Evolutionary conservation across 2,113 vertebrate genomes (phyloP), one percentile per base, ranked within the genome.

Genomic region (Cheirogaleus medius): DNA sequence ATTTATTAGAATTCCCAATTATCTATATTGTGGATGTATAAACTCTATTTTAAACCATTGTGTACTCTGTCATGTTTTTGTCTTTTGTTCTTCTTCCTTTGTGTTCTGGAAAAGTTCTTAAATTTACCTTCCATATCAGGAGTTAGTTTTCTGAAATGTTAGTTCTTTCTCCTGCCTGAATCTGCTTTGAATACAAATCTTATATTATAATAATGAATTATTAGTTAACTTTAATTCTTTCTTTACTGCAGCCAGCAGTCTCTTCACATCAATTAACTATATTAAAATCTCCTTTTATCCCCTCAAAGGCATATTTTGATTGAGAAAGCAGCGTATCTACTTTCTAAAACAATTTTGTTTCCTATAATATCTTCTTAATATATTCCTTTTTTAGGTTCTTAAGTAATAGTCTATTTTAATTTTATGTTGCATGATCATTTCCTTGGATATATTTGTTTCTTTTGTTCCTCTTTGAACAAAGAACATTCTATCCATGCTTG

Each of bases 291-390:
- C 37, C n/a, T 95, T 92, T 82, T 42, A 78, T 89, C 71, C 7
- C 18, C 11, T 7, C 8, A 18, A 77, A 93, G 25, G 15, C 5
- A 73, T 73, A 78, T 71, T 96, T 86, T 90, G n/a, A 89, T 52
- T 89, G 78, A 92, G 32, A 92, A 87, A 66, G 27, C 23, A 89
- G 6, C 49, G 29, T 60, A 86, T 2, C 3, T 69, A 71, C 15
- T 96, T 86, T 76, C 47, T 64, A 82, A 82, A 87, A 83, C 25
- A 83, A 97, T 17, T 82, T 64, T 82, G 32, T 77, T 93, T 87
- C 34, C 56, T 47, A 73, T 94, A 69, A 73, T 92, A 63, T 78
- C 78, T 42, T 90, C 49, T 95, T 77, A 87, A 87, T 60, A 52
- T 52, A 68, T 60, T 90, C 8, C 10, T 3, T 58, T 86, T 80